phyloP scores from a whole-genome alignment of 2,797 vertebrate species.

The Phoeniculus purpureus region DNA sequence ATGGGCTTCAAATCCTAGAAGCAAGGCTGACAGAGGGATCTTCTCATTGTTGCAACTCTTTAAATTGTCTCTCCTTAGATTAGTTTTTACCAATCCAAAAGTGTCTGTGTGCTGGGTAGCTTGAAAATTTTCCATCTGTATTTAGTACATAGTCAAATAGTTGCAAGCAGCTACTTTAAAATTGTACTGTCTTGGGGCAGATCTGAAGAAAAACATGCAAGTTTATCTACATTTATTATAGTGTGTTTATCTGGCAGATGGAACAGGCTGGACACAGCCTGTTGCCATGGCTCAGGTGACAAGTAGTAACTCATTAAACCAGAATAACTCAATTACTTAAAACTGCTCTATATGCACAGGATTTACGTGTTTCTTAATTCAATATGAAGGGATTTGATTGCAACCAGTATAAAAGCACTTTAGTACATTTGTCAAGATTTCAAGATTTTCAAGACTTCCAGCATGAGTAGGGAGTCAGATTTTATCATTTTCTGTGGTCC shows the following conservation, averaged over 20 bases:
- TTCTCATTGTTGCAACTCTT: not conserved
- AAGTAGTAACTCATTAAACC: not conserved
- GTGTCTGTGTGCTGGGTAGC: not conserved
- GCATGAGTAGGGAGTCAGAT: not conserved
- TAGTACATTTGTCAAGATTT: not conserved
- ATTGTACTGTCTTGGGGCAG: not conserved
- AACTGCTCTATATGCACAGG: not conserved
- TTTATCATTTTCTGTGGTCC: not conserved
- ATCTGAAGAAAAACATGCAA: not conserved
- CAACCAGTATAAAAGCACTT: not conserved
- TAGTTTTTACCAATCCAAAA: not conserved
- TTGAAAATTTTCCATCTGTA: not conserved
- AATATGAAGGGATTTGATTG: not conserved
- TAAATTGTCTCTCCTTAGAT: not conserved
- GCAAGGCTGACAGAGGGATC: not conserved
- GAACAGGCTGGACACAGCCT: not conserved
- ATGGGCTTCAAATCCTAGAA: not conserved
- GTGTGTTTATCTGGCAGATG: not conserved
- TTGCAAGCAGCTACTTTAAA: not conserved
- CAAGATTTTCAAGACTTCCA: not conserved
- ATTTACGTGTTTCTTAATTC: not conserved
- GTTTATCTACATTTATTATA: not conserved
- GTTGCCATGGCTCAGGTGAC: not conserved
- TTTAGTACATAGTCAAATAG: not conserved
- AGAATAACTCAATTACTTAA: not conserved